These are phyloP conservation scores for Tromatobia lineatoria DNA, from an alignment of 2,888 invertebrate species.

Conservation along the genomic window DNA sequence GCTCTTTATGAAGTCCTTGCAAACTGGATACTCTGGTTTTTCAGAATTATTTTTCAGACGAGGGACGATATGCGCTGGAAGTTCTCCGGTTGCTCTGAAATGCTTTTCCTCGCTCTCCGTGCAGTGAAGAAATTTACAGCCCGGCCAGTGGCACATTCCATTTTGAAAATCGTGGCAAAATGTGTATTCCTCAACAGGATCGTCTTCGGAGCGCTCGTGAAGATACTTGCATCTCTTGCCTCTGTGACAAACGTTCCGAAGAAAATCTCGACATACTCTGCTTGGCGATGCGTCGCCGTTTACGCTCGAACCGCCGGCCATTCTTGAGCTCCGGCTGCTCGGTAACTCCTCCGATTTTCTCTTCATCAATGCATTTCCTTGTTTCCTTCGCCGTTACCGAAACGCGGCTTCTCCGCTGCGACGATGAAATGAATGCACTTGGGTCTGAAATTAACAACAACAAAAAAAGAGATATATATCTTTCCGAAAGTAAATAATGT, in stretches of 20 bases:
- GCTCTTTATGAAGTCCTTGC: conserved; percentile 86
- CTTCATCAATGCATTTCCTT: conserved; percentile 76
- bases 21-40: conserved; percentile 85
- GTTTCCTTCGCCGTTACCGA: conserved; percentile 37
- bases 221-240: conserved; percentile 87
- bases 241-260: conserved; percentile 87
- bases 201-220: conserved; percentile 85
- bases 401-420: background rate
- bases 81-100: conserved; percentile 90
- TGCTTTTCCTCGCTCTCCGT: conserved; percentile 92
- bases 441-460: conserved; percentile 35
- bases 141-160: conserved; percentile 90
- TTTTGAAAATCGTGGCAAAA: conserved; percentile 92
- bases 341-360: conserved; percentile 71
- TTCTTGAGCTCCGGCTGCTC: conserved; percentile 61
- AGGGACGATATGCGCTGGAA: conserved; percentile 87
- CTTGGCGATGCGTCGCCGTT: conserved; percentile 77
- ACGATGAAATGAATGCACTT: background rate
- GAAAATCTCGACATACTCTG: conserved; percentile 87
- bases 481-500: background rate
- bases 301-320: conserved; percentile 77
- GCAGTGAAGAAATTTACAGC: conserved; percentile 93
- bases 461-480: background rate
- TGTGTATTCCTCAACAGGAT: conserved; percentile 84
- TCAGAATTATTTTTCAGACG: conserved; percentile 79